Conservation (phyloP, 2,888 invertebrate species). For the Phyto melanocephala region DNA sequence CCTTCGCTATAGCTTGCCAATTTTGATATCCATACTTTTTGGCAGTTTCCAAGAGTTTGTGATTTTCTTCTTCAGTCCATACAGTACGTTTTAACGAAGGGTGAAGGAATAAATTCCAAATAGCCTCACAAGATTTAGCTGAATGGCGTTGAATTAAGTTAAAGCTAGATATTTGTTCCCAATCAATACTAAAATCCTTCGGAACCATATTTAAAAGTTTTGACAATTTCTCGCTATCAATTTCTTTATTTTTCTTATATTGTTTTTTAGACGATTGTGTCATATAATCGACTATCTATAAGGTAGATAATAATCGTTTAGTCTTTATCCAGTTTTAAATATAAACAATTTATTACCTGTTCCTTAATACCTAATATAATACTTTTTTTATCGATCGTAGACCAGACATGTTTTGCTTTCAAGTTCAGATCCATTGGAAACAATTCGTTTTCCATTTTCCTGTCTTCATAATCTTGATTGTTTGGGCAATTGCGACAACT, state of each 20-base stretch:
- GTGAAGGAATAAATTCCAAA: conserved; percentile 86
- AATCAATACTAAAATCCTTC: conserved; percentile 73
- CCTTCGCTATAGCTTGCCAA: conserved; percentile 84
- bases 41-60: conserved; percentile 76
- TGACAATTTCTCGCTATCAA: conserved; percentile 55
- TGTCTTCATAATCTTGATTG: conserved; percentile 82
- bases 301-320: neutral
- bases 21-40: conserved; percentile 80
- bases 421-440: conserved; percentile 79
- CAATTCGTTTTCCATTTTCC: conserved; percentile 74
- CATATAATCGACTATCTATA: conserved; percentile 68
- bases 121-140: conserved; percentile 83
- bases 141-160: conserved; percentile 81
- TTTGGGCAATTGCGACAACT: conserved; percentile 80
- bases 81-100: conserved; percentile 83
- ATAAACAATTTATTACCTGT: conserved; percentile 70
- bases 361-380: conserved; percentile 80
- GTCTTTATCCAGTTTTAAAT: no score
- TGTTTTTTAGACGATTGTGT: neutral
- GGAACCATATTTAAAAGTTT: conserved; percentile 58
- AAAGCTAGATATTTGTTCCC: conserved; percentile 73
- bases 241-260: neutral
- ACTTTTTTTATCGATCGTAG: conserved; percentile 81
- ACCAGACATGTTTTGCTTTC: conserved; percentile 80
- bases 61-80: conserved; percentile 81